These are phyloP conservation scores for Lipophrys pholis DNA, from an alignment of 2,113 vertebrate genomes.

Conservation along the genomic window DNA sequence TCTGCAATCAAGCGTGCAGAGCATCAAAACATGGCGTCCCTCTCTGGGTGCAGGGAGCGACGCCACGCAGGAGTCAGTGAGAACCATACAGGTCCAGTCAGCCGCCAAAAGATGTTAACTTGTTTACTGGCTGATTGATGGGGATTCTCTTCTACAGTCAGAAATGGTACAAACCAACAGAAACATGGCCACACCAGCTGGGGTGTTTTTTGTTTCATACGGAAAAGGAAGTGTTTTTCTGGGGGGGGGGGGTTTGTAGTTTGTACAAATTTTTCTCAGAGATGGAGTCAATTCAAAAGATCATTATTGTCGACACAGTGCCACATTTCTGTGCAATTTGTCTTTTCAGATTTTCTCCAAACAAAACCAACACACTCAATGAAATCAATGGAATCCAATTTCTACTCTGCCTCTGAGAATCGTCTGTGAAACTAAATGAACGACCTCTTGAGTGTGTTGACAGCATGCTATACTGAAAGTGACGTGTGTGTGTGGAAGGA, in stretches of 20 bases:
- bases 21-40: too few species aligned
- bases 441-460: constrained; percentile 10
- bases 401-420: constrained; percentile 10
- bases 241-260: too few species aligned
- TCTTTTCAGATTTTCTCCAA: background rate
- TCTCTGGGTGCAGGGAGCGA: too few species aligned
- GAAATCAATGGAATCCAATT: too few species aligned
- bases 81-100: too few species aligned
- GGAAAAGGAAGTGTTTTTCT: too few species aligned
- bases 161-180: constrained; percentile 17
- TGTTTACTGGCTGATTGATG: constrained; percentile 6
- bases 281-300: background rate
- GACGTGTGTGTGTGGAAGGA: too few species aligned
- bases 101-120: background rate
- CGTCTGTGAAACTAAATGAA: background rate
- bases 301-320: background rate
- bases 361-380: too few species aligned
- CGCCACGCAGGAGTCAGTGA: too few species aligned
- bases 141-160: constrained; percentile 10
- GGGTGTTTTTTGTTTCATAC: background rate
- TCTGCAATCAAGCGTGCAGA: constrained; percentile 34
- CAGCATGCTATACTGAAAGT: too few species aligned
- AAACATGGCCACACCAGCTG: background rate
- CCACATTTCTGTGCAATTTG: constrained; percentile 11
- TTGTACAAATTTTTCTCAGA: constrained; percentile 11